A percentile compares a stretch with the other conserved stretches of the same genome.
These are phyloP conservation scores for Notamacropus eugenii DNA, from an alignment of 2,797 vertebrate species.

Conservation along the genomic window DNA sequence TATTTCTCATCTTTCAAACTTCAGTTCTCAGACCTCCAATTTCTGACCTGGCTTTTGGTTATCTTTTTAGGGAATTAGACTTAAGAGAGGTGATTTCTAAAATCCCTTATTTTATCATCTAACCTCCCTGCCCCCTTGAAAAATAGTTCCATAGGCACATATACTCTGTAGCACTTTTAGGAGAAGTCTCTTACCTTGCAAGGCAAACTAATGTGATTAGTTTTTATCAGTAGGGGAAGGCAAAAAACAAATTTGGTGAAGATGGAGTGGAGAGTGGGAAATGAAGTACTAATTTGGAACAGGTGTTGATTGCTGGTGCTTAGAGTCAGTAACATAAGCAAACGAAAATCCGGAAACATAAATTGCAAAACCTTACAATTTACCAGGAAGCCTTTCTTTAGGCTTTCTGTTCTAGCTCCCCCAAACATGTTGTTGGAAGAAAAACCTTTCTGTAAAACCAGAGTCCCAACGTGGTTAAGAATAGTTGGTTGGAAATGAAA, in stretches of 20 bases:
- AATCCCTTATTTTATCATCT: constrained; percentile 57
- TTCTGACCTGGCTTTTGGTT: constrained; percentile 62
- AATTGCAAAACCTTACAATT: constrained; percentile 30
- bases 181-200: constrained; percentile 63
- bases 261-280: constrained; percentile 3
- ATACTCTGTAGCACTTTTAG: constrained; percentile 61
- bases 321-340: constrained; percentile 58
- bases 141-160: constrained; percentile 59
- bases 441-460: constrained; percentile 77
- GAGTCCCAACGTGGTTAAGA: constrained; percentile 81
- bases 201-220: constrained; percentile 56
- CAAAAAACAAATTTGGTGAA: constrained; percentile 50
- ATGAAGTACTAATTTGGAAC: constrained; percentile 60
- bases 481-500: constrained; percentile 83
- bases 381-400: constrained; percentile 25
- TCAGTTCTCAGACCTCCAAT: constrained; percentile 69
- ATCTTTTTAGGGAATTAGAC: constrained; percentile 62
- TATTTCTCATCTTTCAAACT: constrained; percentile 67
- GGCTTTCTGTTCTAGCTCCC: constrained; percentile 20
- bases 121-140: constrained; percentile 44
- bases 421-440: constrained; percentile 43
- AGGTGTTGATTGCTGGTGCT: constrained; percentile 61
- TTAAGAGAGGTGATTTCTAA: constrained; percentile 56
- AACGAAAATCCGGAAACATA: constrained; percentile 51
- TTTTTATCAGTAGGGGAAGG: constrained; percentile 69